Conservation (phyloP, 2,113 vertebrate species). For the Chaetodon trifascialis region DNA sequence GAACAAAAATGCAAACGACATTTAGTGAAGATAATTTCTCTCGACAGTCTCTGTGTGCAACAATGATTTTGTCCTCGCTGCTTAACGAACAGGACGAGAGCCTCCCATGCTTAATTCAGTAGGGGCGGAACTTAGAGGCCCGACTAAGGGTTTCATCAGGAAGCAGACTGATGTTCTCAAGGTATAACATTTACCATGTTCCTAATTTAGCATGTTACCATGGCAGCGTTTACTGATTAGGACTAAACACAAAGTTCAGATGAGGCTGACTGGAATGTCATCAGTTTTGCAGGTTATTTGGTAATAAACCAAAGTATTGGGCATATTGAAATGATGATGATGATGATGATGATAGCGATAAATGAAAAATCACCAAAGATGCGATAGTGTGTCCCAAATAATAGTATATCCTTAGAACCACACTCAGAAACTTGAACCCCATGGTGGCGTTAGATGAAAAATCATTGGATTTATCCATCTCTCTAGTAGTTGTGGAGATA, state of each 20-base stretch:
- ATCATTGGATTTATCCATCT: not conserved
- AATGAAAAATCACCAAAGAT: not conserved
- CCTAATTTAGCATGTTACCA: not conserved
- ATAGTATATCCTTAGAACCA: too few species aligned
- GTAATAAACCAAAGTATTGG: not conserved
- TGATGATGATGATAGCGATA: not conserved
- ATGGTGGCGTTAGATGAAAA: not conserved
- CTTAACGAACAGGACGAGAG: not conserved
- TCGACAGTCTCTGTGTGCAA: not conserved
- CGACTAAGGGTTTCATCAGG: not conserved
- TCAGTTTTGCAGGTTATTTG: not conserved
- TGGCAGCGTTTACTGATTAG: not conserved
- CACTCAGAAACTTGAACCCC: not conserved
- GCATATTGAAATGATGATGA: not conserved
- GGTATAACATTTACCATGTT: not conserved
- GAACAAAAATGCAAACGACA: not conserved
- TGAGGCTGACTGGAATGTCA: not conserved
- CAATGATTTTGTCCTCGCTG: not conserved
- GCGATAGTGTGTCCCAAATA: not conserved
- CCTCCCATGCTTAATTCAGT: not conserved
- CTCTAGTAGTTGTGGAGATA: not conserved
- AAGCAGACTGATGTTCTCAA: not conserved
- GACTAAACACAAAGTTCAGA: not conserved
- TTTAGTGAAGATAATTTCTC: conserved; percentile 12
- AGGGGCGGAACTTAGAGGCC: too few species aligned